phyloP scores from a whole-genome alignment of 2,797 vertebrate genomes.

The Sebastiscus tertius region DNA sequence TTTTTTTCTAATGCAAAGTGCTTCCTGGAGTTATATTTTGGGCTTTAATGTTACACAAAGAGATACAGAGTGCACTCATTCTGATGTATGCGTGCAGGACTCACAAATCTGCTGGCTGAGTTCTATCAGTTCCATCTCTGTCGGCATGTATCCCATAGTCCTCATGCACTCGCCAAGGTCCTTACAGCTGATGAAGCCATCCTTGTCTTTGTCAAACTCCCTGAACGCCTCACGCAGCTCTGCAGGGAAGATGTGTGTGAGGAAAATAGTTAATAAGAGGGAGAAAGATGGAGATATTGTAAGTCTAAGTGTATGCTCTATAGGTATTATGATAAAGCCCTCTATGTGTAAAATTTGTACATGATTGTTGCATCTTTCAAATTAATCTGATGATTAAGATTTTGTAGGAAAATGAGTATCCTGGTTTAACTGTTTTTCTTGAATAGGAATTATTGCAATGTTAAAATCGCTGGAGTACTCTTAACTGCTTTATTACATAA shows the following conservation, averaged over 20 bases:
- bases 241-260: constrained; percentile 51
- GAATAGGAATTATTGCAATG: neutral
- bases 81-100: constrained; percentile 27
- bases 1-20: neutral
- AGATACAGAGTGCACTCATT: neutral
- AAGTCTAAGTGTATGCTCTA: neutral
- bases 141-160: constrained; percentile 99
- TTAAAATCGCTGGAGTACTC: neutral
- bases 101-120: constrained; percentile 97
- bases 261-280: neutral
- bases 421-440: neutral
- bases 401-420: neutral
- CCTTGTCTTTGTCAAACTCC: constrained; percentile 94
- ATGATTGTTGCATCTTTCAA: neutral
- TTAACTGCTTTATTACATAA: neutral
- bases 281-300: neutral
- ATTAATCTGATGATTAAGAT: neutral
- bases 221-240: constrained; percentile 94
- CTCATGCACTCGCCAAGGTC: constrained; percentile 98
- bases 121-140: constrained; percentile 98
- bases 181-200: constrained; percentile 95
- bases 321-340: neutral
- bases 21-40: neutral
- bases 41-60: neutral
- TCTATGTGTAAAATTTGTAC: neutral